These are phyloP conservation scores for Okamejei kenojei DNA, from an alignment of 2,797 vertebrate genomes.

Conservation along the genomic window DNA sequence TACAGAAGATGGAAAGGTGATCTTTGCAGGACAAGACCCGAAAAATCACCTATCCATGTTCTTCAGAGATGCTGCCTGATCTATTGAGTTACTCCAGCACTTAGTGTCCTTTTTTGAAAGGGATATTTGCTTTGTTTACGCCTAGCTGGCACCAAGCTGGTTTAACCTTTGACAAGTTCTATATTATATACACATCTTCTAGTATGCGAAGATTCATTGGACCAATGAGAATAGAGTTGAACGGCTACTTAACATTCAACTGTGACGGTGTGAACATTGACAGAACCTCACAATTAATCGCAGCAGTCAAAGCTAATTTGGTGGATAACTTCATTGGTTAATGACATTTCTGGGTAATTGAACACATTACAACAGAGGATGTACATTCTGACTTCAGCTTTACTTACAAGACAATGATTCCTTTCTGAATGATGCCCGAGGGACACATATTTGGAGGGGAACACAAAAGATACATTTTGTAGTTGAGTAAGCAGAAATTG, in stretches of 20 bases:
- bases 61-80: too few relatives aligned
- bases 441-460: conserved; percentile 46
- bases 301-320: conserved; percentile 79
- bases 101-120: too few relatives aligned
- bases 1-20: too few relatives aligned
- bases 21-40: too few relatives aligned
- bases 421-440: conserved; percentile 49
- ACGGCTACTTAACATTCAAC: conserved; percentile 50
- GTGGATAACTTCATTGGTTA: conserved; percentile 73
- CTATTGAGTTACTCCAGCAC: too few relatives aligned
- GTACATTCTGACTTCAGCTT: conserved; percentile 50
- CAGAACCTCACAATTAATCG: conserved; percentile 77
- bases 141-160: too few relatives aligned
- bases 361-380: conserved; percentile 50
- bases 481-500: conserved; percentile 48
- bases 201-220: conserved; percentile 31
- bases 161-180: conserved; percentile 8
- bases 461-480: conserved; percentile 52
- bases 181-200: neutral
- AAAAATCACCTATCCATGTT: too few relatives aligned
- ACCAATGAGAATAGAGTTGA: conserved; percentile 48
- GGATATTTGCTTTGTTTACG: neutral
- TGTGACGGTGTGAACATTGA: conserved; percentile 55
- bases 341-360: conserved; percentile 96
- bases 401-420: conserved; percentile 52